Evolutionary conservation across 35 echinoderm and acorn worm species (phyloP), one percentile per base, ranked within the genome.

Genomic region (Hemicentrotus pulcherrimus): DNA sequence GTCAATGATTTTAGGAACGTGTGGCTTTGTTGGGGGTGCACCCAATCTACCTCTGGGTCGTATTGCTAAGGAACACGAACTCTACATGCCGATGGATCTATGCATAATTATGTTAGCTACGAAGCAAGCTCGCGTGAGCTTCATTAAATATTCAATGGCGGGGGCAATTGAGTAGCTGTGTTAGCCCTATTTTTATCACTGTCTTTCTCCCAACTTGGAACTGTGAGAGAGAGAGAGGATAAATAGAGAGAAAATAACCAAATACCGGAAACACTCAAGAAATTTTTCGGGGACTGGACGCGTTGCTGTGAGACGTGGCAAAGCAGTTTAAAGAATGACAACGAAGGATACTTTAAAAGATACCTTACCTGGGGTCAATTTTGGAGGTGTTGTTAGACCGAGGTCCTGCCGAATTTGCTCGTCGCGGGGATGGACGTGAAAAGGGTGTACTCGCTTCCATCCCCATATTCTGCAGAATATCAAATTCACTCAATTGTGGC

Each of bases 351-450:
- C 41, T 78, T 94, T 96, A 16, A 47, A 65, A 50, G 31, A 41
- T 41, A 59, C 41, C 94, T 94, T 96, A 96, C 96, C 96, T 96
- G n/a, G 96, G 96, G 94, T 96, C 96, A 13, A 96, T 95, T 91
- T 96, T 96, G 31, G 96, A 96, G 41, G 96, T 94, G 48, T 86
- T 89, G 46, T 31, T 52, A 22, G 96, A 61, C 33, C 96, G 96
- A 22, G 88, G 87, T 47, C 30, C 30, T 7, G n/a, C 46, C 32
- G 91, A 93, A 12, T 9, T n/a, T 31, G 32, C 5, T 93, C 91
- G 46, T 58, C 91, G 5, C 22, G 32, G 91, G 5, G 91, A 93
- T 58, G 47, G 30, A 14, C 91, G 45, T 13, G 91, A 93, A 93
- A 50, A 58, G 16, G 91, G 19, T 31, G 48, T 14, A 93, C 91